phyloP scores from a whole-genome alignment of 2,113 vertebrate species.

The Notothenia rossii region DNA sequence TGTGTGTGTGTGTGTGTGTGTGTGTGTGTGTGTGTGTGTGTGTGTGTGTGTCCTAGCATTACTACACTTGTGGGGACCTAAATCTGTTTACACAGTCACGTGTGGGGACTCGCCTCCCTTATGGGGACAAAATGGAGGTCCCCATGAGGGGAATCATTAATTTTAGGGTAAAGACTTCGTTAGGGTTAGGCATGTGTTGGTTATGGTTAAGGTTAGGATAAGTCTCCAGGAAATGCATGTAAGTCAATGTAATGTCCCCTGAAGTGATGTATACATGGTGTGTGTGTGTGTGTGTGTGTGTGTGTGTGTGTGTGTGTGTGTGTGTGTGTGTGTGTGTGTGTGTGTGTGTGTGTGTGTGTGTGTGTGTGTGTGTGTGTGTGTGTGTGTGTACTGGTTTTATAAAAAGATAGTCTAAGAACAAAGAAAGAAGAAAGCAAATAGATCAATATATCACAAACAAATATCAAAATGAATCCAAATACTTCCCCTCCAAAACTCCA shows the following conservation, averaged over 20 bases:
- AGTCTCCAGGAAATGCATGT: too few species aligned
- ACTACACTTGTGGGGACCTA: too few species aligned
- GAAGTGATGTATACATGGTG: too few species aligned
- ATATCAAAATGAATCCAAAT: background rate
- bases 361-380: constrained; percentile 16
- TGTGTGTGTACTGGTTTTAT: constrained; percentile 27
- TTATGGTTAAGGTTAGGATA: too few species aligned
- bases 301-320: background rate
- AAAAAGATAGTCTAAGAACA: constrained; percentile 25
- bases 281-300: constrained; percentile 5
- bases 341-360: constrained; percentile 12
- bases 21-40: background rate
- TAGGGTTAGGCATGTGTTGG: too few species aligned
- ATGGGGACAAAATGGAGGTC: too few species aligned
- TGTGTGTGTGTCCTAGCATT: too few species aligned
- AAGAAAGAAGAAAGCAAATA: background rate
- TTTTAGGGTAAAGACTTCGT: too few species aligned
- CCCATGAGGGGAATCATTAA: too few species aligned
- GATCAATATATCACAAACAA: constrained; percentile 2
- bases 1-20: constrained; percentile 7
- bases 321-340: background rate
- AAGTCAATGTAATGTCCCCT: too few species aligned
- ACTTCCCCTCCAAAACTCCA: background rate
- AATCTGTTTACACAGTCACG: too few species aligned
- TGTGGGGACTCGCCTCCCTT: too few species aligned